phyloP scores from a whole-genome alignment of 2,888 invertebrate genomes.

The Thysanoteuthis rhombus region DNA sequence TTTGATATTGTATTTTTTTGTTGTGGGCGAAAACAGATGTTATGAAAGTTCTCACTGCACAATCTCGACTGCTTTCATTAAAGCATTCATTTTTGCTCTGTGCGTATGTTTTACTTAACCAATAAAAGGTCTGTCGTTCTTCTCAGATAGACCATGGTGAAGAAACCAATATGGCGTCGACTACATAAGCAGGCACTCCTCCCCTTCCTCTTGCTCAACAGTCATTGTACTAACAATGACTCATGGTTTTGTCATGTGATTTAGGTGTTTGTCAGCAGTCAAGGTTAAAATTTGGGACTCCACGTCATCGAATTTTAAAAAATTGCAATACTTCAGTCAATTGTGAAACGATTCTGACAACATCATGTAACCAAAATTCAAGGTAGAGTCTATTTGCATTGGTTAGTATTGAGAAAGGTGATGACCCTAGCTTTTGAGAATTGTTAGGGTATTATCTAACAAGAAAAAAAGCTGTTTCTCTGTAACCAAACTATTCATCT shows the following conservation, averaged over 20 bases:
- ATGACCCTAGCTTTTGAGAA: too few relatives aligned
- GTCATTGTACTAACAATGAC: background rate
- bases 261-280: background rate
- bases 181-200: background rate
- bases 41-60: background rate
- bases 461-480: too few relatives aligned
- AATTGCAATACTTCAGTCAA: background rate
- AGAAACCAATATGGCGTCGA: background rate
- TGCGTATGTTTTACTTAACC: background rate
- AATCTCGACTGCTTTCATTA: background rate
- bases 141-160: background rate
- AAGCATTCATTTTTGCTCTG: background rate
- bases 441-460: too few relatives aligned
- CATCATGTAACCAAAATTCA: too few relatives aligned
- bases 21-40: background rate
- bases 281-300: slow-evolving; percentile 12
- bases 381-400: too few relatives aligned
- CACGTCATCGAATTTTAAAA: background rate
- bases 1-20: background rate
- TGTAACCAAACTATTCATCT: too few relatives aligned
- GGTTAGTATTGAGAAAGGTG: too few relatives aligned
- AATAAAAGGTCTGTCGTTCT: background rate
- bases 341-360: too few relatives aligned
- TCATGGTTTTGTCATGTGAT: background rate
- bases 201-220: background rate